Evolutionary conservation across 37 sponge, comb jelly and placozoan species (phyloP).

Genomic region (Aplysina aerophoba): DNA sequence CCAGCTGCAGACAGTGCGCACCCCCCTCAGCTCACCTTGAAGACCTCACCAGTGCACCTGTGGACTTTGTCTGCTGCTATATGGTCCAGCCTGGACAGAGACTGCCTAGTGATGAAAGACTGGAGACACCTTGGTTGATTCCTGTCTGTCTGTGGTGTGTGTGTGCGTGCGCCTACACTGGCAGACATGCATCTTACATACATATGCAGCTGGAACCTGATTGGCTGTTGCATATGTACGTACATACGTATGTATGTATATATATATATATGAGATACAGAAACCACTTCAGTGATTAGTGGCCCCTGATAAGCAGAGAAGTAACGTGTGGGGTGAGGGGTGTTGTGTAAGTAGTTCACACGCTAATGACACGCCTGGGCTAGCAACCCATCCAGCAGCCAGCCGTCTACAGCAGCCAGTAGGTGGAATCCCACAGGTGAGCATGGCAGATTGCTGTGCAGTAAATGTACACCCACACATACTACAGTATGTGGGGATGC

Average conservation of each 20-base stretch:
- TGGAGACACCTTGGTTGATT: too few species aligned
- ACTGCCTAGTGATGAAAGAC: background rate
- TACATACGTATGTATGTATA: constrained; percentile 29
- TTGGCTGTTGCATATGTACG: background rate
- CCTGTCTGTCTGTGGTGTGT: too few species aligned
- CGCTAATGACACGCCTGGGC: background rate
- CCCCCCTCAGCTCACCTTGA: background rate
- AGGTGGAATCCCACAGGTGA: too few species aligned
- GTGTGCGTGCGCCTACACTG: background rate
- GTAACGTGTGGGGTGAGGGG: too few species aligned
- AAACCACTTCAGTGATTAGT: too few species aligned
- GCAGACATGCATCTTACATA: background rate
- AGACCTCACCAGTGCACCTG: constrained; percentile 3
- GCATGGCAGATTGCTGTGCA: too few species aligned
- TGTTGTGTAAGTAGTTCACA: background rate
- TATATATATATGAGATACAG: constrained; percentile 14
- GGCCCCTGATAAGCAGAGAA: too few species aligned
- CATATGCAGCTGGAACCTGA: background rate
- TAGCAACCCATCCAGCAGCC: too few species aligned
- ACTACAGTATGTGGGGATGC: too few species aligned
- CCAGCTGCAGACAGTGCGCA: background rate
- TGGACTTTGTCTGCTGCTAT: constrained; percentile 3
- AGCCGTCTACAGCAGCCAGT: too few species aligned
- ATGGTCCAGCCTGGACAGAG: background rate
- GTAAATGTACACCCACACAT: too few species aligned